phyloP scores from a whole-genome alignment of 1,140 invertebrate species.

The Heliconius hermathena region DNA sequence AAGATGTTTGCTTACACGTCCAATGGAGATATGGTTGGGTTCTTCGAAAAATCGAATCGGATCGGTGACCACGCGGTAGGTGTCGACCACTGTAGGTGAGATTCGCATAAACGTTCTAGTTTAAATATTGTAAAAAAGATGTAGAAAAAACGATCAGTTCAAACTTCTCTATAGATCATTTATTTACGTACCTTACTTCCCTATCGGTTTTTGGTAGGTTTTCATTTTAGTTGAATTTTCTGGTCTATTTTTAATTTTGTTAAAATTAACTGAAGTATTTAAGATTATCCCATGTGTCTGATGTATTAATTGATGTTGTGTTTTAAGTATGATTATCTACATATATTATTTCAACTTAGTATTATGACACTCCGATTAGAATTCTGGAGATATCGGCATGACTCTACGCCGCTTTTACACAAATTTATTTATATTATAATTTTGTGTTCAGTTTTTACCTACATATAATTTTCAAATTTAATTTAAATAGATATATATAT shows the following conservation, averaged over 20 bases:
- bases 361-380: too few species aligned
- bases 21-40: conserved; percentile 60
- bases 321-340: neutral
- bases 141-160: conserved; percentile 46
- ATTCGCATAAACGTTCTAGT: conserved; percentile 40
- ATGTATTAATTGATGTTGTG: neutral
- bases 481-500: neutral
- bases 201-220: neutral
- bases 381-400: too few species aligned
- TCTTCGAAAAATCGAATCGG: conserved; percentile 73
- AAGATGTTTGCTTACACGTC: conserved; percentile 81
- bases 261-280: too few species aligned
- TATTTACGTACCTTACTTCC: neutral
- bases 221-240: neutral
- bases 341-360: too few species aligned
- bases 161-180: conserved; percentile 22
- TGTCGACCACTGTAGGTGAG: conserved; percentile 56
- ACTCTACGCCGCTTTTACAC: too few species aligned
- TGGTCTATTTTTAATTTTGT: too few species aligned
- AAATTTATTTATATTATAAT: too few species aligned
- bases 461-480: neutral
- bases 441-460: neutral
- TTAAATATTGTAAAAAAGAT: conserved; percentile 32
- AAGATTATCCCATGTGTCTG: neutral
- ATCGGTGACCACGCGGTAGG: conserved; percentile 59